Conservation (phyloP, 2,888 invertebrate genomes). For the Cephus nigrinus region DNA sequence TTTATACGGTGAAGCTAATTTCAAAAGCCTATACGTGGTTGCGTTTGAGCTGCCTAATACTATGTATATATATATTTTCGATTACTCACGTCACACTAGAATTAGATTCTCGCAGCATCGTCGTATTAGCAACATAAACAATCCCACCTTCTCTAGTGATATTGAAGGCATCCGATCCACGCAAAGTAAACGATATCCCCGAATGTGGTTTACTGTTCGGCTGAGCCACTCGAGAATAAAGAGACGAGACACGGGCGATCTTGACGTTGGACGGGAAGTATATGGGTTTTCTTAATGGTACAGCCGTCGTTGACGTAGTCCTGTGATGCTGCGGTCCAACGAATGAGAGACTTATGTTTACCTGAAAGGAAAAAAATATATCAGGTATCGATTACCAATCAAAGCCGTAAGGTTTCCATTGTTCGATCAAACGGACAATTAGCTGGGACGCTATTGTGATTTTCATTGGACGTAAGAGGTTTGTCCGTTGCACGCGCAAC, state of each 20-base stretch:
- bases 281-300: slow-evolving; percentile 40
- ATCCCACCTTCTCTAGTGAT: slow-evolving; percentile 71
- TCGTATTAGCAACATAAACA: slow-evolving; percentile 69
- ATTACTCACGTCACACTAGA: slow-evolving; percentile 62
- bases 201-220: slow-evolving; percentile 41
- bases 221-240: slow-evolving; percentile 50
- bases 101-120: slow-evolving; percentile 63
- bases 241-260: slow-evolving; percentile 44
- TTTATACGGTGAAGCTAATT: background rate
- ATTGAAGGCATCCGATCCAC: slow-evolving; percentile 65
- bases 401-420: slow-evolving; percentile 46
- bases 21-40: slow-evolving; percentile 27
- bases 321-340: slow-evolving; percentile 53
- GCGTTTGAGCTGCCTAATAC: too few relatives aligned
- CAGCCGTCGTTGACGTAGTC: slow-evolving; percentile 43
- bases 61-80: too few relatives aligned
- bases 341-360: slow-evolving; percentile 55
- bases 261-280: slow-evolving; percentile 42
- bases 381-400: slow-evolving; percentile 6
- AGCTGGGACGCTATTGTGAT: too few relatives aligned
- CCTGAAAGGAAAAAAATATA: slow-evolving; percentile 30
- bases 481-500: too few relatives aligned
- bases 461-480: too few relatives aligned
- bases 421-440: background rate
- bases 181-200: slow-evolving; percentile 39